Evolutionary conservation across 2,797 vertebrate species (phyloP).

Genomic region (Gorsachius magnificus): DNA sequence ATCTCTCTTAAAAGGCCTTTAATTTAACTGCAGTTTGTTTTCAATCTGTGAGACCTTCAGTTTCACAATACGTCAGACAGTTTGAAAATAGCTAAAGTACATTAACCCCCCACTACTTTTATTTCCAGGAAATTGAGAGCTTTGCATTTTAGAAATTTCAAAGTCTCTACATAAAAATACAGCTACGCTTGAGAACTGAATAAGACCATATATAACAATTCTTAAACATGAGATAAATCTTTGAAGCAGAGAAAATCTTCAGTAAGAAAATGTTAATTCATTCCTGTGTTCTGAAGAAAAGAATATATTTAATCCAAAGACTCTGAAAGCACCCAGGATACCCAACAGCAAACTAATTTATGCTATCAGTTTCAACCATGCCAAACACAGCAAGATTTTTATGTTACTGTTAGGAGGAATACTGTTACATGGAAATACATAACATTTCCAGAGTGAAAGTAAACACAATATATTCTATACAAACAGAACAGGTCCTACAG

Average conservation of each 20-base stretch:
- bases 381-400: not conserved
- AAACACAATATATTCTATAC: not conserved
- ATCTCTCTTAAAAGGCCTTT: not conserved
- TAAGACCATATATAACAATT: not conserved
- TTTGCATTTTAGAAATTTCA: conserved; percentile 38
- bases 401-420: not conserved
- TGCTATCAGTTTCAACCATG: not conserved
- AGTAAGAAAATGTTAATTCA: not conserved
- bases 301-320: not conserved
- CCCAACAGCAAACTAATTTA: not conserved
- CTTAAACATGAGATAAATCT: not conserved
- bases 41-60: not conserved
- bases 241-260: not conserved
- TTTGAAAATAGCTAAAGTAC: not conserved
- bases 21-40: not conserved
- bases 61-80: not conserved
- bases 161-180: not conserved
- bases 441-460: not conserved
- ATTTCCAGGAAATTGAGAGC: conserved; percentile 1
- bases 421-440: not conserved
- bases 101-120: not conserved
- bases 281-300: not conserved
- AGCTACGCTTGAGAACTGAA: not conserved
- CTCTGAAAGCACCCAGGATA: not conserved
- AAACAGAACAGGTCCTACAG: not conserved